phyloP scores from a whole-genome alignment of 2,113 vertebrate species.

The Dromaius novaehollandiae region DNA sequence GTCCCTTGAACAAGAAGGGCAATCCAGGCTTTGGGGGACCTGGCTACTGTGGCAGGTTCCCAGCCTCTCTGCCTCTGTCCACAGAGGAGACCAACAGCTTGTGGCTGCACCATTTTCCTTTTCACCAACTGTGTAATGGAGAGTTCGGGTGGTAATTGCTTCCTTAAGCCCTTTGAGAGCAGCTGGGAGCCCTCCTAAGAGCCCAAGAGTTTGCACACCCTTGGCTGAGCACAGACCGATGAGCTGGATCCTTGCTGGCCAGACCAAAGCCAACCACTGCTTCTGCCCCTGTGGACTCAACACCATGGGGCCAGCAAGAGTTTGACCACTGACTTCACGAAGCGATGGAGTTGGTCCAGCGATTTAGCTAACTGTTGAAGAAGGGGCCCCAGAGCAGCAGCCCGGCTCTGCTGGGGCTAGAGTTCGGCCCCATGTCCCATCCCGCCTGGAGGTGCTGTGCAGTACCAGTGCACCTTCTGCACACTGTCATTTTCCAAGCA shows the following conservation, averaged over 20 bases:
- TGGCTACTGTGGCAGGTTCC: background rate
- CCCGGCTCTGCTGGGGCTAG: no score
- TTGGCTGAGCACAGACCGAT: background rate
- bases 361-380: accelerated
- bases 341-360: background rate
- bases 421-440: accelerated
- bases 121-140: no score
- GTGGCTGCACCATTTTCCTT: no score
- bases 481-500: background rate
- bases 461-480: background rate
- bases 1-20: no score
- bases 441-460: accelerated
- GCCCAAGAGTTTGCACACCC: background rate
- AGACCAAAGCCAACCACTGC: accelerated
- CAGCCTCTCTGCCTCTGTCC: background rate
- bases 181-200: background rate
- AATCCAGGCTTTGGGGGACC: no score
- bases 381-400: background rate
- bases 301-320: accelerated
- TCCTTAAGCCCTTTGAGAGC: background rate
- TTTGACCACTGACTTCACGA: background rate
- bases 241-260: background rate
- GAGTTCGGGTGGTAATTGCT: background rate
- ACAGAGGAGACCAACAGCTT: no score
- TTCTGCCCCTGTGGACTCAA: background rate